Evolutionary conservation across 2,797 vertebrate species (phyloP).

Genomic region (Onychomys arenicola): DNA sequence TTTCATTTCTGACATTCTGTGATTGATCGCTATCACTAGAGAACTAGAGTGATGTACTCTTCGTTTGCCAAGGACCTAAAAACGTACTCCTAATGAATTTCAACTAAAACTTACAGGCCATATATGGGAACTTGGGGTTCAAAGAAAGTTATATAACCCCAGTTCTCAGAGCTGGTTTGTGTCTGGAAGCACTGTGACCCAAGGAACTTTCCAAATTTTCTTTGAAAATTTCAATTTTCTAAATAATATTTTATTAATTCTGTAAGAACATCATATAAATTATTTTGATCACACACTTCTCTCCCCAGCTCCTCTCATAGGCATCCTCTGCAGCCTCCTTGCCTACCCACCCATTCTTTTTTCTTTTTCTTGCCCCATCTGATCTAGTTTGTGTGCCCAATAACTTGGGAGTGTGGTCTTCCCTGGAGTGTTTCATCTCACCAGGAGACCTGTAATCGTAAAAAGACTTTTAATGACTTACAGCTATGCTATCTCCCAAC

Average conservation of each 20-base stretch:
- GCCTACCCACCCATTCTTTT: neutral
- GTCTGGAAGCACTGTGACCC: neutral
- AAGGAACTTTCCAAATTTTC: neutral
- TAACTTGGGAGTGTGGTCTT: too few species aligned
- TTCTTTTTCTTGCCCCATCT: neutral
- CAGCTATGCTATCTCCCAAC: neutral
- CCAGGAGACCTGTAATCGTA: neutral
- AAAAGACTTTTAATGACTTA: neutral
- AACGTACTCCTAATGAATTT: neutral
- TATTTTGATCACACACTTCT: too few species aligned
- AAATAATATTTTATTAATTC: neutral
- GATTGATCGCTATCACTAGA: neutral
- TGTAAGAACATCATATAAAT: neutral
- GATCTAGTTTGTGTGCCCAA: too few species aligned
- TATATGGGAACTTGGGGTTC: too few species aligned
- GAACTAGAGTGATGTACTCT: neutral
- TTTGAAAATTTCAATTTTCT: slow-evolving; percentile 35
- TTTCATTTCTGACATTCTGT: neutral
- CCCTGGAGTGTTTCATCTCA: neutral
- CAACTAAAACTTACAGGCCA: neutral
- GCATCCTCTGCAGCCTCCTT: too few species aligned
- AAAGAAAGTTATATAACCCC: neutral
- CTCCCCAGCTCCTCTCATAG: too few species aligned
- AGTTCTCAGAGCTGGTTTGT: neutral
- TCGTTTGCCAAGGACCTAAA: neutral